Conservation (phyloP, 2,888 invertebrate genomes). For the Agrotis segetum region DNA sequence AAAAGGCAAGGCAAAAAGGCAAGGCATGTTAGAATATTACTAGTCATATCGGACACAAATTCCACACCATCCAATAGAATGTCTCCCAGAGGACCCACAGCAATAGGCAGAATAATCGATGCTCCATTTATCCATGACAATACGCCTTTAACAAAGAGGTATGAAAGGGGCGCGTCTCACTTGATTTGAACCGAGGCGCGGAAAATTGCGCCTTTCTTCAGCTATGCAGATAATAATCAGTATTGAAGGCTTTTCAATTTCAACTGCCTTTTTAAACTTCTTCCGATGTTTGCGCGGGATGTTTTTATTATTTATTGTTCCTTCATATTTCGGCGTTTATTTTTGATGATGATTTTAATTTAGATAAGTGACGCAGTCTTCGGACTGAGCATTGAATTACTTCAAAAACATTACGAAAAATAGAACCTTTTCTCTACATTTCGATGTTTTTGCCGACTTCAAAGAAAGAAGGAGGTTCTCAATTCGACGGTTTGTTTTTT, state of each 20-base stretch:
- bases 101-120: constrained; percentile 54
- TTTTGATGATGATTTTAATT: not conserved
- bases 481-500: no score
- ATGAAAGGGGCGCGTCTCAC: constrained; percentile 69
- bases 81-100: constrained; percentile 42
- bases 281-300: constrained; percentile 10
- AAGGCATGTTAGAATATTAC: no score
- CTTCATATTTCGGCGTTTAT: not conserved
- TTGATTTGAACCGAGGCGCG: constrained; percentile 68
- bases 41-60: no score
- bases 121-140: constrained; percentile 55
- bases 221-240: constrained; percentile 63
- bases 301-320: constrained; percentile 15
- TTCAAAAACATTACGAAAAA: no score
- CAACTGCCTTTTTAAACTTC: constrained; percentile 37
- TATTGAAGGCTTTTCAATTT: constrained; percentile 54
- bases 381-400: no score
- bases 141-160: constrained; percentile 72
- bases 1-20: no score
- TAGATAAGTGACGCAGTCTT: no score
- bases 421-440: no score
- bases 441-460: no score
- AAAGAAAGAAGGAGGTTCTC: no score
- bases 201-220: constrained; percentile 59
- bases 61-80: not conserved